Evolutionary conservation across 2,113 vertebrate genomes (phyloP).

Genomic region (Ondatra zibethicus): DNA sequence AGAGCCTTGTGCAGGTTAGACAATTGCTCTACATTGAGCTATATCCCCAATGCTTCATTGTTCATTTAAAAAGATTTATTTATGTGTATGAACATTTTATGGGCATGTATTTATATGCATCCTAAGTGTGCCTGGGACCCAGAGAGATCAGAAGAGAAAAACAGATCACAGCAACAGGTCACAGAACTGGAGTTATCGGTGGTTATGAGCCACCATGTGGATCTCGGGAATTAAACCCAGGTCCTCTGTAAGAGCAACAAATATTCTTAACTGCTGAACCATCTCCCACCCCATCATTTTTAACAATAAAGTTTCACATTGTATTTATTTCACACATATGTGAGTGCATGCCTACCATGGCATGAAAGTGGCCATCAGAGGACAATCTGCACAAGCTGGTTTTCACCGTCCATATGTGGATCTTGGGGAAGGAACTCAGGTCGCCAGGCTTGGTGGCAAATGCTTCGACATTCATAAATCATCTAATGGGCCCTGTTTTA

Average conservation of each 20-base stretch:
- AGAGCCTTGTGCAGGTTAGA: not conserved
- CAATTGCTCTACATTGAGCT: not conserved
- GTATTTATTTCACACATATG: not conserved
- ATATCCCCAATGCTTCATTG: not conserved
- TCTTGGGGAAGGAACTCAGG: not conserved
- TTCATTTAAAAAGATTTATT: not conserved
- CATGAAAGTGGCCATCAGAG: not conserved
- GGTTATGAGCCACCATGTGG: not conserved
- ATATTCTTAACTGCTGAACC: not conserved
- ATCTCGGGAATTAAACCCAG: not conserved
- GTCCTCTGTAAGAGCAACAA: not conserved
- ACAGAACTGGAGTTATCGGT: not conserved
- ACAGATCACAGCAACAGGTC: not conserved
- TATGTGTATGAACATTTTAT: not conserved
- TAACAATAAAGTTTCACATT: not conserved
- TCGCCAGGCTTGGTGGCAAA: not conserved
- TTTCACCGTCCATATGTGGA: not conserved
- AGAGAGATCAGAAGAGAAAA: not conserved
- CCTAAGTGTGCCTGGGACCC: not conserved
- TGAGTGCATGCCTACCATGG: not conserved
- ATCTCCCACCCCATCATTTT: not conserved
- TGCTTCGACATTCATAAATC: not conserved
- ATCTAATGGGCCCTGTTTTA: not conserved
- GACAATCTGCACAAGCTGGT: not conserved
- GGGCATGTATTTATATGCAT: not conserved